Conservation (phyloP, 1,140 invertebrate species). For the Vanessa tameamea region DNA sequence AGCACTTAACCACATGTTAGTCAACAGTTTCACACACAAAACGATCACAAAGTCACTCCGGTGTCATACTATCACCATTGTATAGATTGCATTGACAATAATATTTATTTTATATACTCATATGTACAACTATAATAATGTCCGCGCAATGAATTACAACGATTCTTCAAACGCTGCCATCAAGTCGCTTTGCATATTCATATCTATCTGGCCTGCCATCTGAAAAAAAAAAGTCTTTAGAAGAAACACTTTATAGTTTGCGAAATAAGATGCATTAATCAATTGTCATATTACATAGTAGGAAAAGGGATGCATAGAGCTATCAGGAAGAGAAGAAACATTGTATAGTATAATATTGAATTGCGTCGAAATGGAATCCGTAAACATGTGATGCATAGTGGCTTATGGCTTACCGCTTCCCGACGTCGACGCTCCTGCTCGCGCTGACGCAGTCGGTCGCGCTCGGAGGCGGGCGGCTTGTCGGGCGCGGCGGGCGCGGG, state of each 20-base stretch:
- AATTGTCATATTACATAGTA: too few species aligned
- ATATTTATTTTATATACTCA: constrained; percentile 61
- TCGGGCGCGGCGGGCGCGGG: constrained; percentile 83
- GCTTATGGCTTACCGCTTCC: constrained; percentile 86
- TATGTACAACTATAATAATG: constrained; percentile 68
- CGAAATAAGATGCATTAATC: too few species aligned
- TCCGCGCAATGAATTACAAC: constrained; percentile 82
- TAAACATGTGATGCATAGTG: background rate
- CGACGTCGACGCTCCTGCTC: constrained; percentile 94
- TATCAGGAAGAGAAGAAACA: too few species aligned
- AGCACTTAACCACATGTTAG: constrained; percentile 80
- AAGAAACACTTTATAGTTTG: background rate
- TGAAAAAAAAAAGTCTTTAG: constrained; percentile 80
- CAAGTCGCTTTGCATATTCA: constrained; percentile 98
- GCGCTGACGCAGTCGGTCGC: constrained; percentile 88
- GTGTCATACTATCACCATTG: constrained; percentile 65
- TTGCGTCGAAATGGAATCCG: too few species aligned
- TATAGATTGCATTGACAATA: constrained; percentile 73
- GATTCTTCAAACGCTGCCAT: constrained; percentile 98
- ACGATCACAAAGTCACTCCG: constrained; percentile 71
- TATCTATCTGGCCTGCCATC: constrained; percentile 97
- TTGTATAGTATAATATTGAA: too few species aligned
- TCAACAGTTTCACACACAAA: constrained; percentile 72
- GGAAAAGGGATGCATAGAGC: too few species aligned
- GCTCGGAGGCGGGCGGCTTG: constrained; percentile 86